Base-by-base conservation (phyloP, 2,113 vertebrate species). In the Eolophus roseicapilla region DNA sequence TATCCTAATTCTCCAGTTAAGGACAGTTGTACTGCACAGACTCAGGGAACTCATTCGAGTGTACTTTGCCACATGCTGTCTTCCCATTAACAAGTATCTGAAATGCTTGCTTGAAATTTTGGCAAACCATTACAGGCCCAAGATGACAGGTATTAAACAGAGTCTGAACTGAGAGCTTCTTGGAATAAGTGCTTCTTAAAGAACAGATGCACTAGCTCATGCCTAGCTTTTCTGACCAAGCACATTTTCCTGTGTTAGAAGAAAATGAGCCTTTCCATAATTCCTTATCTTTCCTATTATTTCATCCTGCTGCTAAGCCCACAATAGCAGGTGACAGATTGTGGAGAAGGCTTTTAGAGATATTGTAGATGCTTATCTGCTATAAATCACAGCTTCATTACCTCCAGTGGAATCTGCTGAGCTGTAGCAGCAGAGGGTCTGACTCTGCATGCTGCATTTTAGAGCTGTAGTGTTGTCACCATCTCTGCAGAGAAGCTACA, bases 321-420 rank as follows among this genome's bases (percentile, higher is more conserved):
- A 8, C 77, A 60, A 10, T 4, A 75, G 69, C 82, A 84, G 53
- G 86, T 91, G 94, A 79, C 86, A 93, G 89, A 76, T 18, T 76
- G 74, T 43, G 52, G 65, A 89, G 63, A 65, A 25, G 62, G 55
- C 70, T 94, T 90, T 79, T 70, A 92, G 81, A 94, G 84, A 53
- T 57, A 37, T 3, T 65, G 74, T 20, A 87, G 91, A 79, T 69
- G 47, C 44, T 92, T n/a, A 90, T 94, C 93, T 91, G 94, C 62
- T 90, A 39, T 69, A 91, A 95, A 97, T 73, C 93, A 85, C 70
- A 76, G 89, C 65, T 53, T 81, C 92, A 60, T 69, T 47, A 64
- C 71, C 65, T 92, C 50, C 83, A 83, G 76, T 33, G 39, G 76
- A 86, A 95, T 23, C 59, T 55, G 57, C 83, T 95, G 93, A 91